Base-by-base conservation (phyloP, 2,113 vertebrate genomes). In the Odontesthes bonariensis region DNA sequence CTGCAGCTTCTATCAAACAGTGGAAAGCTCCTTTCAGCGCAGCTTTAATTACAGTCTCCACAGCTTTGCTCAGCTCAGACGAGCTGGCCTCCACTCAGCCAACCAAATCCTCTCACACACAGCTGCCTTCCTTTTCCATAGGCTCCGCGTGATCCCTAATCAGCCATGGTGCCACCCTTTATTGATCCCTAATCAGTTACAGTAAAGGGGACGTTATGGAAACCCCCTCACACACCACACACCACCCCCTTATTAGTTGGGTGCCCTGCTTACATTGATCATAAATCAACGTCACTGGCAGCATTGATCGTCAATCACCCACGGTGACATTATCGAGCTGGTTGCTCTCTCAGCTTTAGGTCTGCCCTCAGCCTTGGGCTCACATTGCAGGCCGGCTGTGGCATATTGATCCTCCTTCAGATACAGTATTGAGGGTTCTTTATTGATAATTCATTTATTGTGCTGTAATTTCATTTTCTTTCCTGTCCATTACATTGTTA, bases 401-500 rank as follows among this genome's bases (percentile, higher is more conserved):
- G 70, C 67, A 27, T 80, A 91, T 93, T 20, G 91, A 92, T 86
- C 85, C 83, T 68, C 46, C 73, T 82, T 79, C 79, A 82, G 86
- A 91, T 90, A 88, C 80, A 90, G 84, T 91, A 91, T 92, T 69
- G 87, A 92, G 82, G 82, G 74, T 73, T 85, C 79, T 86, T 57
- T 92, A 92, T 92, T 91, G 89, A 90, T 89, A 89, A 91, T 91
- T 92, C 77, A 92, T 93, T 89, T 90, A 92, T 91, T 85, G 82
- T 86, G 73, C 73, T 89, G 89, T 92, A 92, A 93, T 92, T 93
- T 91, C 82, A 93, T 92, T 93, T 91, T 88, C 86, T 88, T 87
- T 84, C 40, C 81, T 88, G 87, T 91, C 88, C 84, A 81, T 91
- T 79, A 55, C 38, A 77, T 89, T 90, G 90, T 91, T 91, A 87